Conservation (phyloP, 2,797 vertebrate species). For the Trachops cirrhosus region DNA sequence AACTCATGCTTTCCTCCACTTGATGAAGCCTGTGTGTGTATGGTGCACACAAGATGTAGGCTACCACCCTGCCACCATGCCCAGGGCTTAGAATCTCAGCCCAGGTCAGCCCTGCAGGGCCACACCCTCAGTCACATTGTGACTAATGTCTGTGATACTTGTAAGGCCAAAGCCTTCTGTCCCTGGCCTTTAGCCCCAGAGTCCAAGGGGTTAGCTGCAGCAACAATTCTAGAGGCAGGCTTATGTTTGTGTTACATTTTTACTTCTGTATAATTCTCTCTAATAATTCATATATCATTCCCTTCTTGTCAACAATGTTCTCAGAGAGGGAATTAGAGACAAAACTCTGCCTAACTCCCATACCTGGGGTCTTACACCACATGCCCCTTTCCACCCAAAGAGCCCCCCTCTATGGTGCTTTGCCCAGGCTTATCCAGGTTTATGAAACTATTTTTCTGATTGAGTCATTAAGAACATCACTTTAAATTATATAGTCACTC, state of each 20-base stretch:
- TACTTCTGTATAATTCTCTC: background rate
- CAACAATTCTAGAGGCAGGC: background rate
- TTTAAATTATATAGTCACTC: background rate
- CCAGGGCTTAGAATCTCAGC: background rate
- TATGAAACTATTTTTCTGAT: background rate
- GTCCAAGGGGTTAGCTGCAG: background rate
- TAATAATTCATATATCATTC: background rate
- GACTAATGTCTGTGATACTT: background rate
- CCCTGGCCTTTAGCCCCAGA: background rate
- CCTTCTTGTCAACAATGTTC: background rate
- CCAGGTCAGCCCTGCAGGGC: background rate
- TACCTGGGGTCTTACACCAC: background rate
- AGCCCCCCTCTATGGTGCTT: background rate
- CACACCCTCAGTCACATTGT: background rate
- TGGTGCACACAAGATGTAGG: background rate
- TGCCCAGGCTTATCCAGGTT: background rate
- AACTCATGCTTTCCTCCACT: background rate
- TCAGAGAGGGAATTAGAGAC: background rate
- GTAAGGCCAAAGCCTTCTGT: background rate
- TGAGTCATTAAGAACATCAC: background rate
- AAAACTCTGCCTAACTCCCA: background rate
- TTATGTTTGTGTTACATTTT: background rate
- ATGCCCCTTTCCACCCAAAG: background rate
- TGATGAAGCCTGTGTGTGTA: background rate
- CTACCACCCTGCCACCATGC: background rate